Base-by-base conservation (phyloP, 2,888 invertebrate genomes). In the Nomada fabriciana region DNA sequence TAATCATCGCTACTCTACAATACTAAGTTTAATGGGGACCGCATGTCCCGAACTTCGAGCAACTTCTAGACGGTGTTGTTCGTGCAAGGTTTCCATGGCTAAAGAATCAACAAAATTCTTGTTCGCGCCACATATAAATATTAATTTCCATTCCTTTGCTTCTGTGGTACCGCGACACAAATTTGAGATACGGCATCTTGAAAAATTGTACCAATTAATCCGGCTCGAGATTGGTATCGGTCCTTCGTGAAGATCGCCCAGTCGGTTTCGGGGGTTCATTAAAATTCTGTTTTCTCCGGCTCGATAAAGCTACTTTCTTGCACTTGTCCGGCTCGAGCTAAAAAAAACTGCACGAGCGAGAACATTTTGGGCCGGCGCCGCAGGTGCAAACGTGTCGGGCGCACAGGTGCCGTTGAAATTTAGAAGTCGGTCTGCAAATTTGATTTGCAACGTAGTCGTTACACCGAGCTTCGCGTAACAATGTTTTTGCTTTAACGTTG, bases 361-460 rank as follows among this genome's bases (percentile, higher is more conserved):
- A 86, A 83, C 86, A 84, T 88, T 81, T 76, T 70, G 76, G 76
- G 80, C 71, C 71, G 59, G 72, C 23, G 55, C 73, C 50, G 87
- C 87, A 88, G 87, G 88, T 88, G 87, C 88, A 68, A 57, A 69
- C 76, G 68, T 64, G 10, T 55, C 29, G 61, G n/a, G 71, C 55
- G 61, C 78, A 88, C 88, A 88, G 87, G 88, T 88, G 87, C 86
- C 88, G 71, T 88, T 78, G 85, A 70, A 83, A 83, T 81, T 84
- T 76, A 70, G 69, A 29, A 53, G 76, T 60, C 25, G 29, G 64
- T 52, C 72, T 42, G 64, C 69, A 42, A 75, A 79, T 83, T 75
- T 64, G 53, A 63, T 68, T 72, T 25, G 69, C 29, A 36, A 64
- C 29, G 10, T 25, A 23, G n/a, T 60, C 52, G 23, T 80, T 67